phyloP scores from a whole-genome alignment of 2,888 invertebrate species.

The Sphaeridia pumilis region DNA sequence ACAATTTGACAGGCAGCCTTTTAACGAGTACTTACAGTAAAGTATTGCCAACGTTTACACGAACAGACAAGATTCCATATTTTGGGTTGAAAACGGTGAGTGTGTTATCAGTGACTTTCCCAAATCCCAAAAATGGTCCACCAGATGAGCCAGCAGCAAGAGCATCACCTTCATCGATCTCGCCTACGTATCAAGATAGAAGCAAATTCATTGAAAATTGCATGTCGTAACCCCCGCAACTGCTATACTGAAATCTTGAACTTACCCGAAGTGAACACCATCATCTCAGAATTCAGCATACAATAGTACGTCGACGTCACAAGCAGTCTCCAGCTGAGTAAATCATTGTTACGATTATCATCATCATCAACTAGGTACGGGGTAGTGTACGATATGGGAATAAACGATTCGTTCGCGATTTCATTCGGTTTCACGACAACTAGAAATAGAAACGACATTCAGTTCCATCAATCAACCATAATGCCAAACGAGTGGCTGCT shows the following conservation, averaged over 20 bases:
- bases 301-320: constrained; percentile 20
- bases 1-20: not conserved
- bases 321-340: constrained; percentile 29
- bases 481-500: not conserved
- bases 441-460: not conserved
- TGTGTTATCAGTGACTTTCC: constrained; percentile 17
- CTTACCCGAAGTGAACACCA: constrained; percentile 19
- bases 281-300: constrained; percentile 22
- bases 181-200: constrained; percentile 1
- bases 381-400: constrained; percentile 19
- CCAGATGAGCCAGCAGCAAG: constrained; percentile 19
- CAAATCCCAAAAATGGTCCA: constrained; percentile 27
- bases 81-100: constrained; percentile 21
- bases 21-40: constrained; percentile 1
- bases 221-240: too few relatives aligned
- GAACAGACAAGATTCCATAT: constrained; percentile 19
- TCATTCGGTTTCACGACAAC: constrained; percentile 26
- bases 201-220: not conserved
- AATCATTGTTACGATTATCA: constrained; percentile 17
- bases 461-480: not conserved
- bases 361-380: constrained; percentile 15
- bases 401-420: constrained; percentile 16
- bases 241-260: not conserved
- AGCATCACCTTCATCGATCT: constrained; percentile 17
- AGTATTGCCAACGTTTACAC: not conserved